phyloP scores from a whole-genome alignment of 1,140 invertebrate genomes.

The Drosophila varians region DNA sequence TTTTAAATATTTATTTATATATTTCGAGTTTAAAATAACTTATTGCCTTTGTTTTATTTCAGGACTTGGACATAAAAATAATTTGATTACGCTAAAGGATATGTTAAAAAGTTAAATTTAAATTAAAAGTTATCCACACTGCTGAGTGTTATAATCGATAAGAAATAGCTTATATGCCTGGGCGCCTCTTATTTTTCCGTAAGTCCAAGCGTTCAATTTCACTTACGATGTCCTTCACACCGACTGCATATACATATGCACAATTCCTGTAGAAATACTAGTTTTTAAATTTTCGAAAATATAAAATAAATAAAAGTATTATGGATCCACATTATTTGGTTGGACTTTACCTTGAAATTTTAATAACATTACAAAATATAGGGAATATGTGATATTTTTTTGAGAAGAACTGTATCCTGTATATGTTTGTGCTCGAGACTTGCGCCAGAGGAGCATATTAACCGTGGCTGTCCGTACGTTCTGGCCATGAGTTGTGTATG shows the following conservation, averaged over 20 bases:
- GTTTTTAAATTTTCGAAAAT: neutral
- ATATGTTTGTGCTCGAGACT: constrained; percentile 8
- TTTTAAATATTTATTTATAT: neutral
- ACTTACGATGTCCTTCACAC: constrained; percentile 72
- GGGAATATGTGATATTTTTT: no score
- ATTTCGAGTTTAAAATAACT: neutral
- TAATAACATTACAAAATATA: no score
- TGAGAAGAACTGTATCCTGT: neutral
- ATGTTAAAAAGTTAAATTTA: no score
- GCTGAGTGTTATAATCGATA: constrained; percentile 11
- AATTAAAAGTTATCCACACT: neutral
- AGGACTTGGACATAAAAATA: neutral
- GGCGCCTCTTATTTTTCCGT: constrained; percentile 1
- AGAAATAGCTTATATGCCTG: constrained; percentile 23
- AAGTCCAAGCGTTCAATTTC: constrained; percentile 64
- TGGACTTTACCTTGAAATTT: no score
- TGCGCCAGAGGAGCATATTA: constrained; percentile 52
- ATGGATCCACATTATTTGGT: no score
- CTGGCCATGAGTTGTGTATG: neutral
- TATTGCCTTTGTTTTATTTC: neutral
- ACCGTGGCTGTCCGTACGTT: constrained; percentile 22
- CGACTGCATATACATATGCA: neutral
- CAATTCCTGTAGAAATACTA: neutral
- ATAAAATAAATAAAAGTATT: neutral
- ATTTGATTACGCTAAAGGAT: no score